phyloP scores from a whole-genome alignment of 2,113 vertebrate genomes.

The Equus quagga region DNA sequence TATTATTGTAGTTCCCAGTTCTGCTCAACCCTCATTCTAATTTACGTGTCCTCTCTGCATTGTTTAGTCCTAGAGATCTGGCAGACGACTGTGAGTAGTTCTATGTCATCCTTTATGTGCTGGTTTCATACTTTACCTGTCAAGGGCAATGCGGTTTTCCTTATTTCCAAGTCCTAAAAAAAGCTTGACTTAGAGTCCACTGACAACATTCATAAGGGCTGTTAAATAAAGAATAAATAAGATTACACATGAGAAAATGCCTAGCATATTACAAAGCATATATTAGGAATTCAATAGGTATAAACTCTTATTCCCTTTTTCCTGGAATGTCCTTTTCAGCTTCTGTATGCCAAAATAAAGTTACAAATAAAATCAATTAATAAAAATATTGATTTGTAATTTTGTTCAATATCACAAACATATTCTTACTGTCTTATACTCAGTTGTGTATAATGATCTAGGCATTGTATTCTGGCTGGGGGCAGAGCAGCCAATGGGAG shows the following conservation, averaged over 20 bases:
- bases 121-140: background rate
- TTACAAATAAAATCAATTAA: background rate
- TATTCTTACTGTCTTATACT: background rate
- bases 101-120: background rate
- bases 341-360: background rate
- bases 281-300: background rate
- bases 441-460: background rate
- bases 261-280: rapidly evolving
- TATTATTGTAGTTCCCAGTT: background rate
- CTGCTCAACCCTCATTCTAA: background rate
- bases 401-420: background rate
- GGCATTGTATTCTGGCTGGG: background rate
- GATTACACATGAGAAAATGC: background rate
- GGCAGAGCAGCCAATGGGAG: background rate
- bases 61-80: background rate
- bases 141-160: background rate
- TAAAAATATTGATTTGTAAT: background rate
- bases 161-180: background rate
- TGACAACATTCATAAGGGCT: background rate
- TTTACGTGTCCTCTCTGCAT: background rate
- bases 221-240: constrained; percentile 3
- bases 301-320: background rate
- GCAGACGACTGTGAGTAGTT: background rate
- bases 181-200: background rate
- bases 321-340: background rate